These are phyloP conservation scores for Eupsittula cactorum DNA, from an alignment of 2,113 vertebrate genomes.

Conservation along the genomic window DNA sequence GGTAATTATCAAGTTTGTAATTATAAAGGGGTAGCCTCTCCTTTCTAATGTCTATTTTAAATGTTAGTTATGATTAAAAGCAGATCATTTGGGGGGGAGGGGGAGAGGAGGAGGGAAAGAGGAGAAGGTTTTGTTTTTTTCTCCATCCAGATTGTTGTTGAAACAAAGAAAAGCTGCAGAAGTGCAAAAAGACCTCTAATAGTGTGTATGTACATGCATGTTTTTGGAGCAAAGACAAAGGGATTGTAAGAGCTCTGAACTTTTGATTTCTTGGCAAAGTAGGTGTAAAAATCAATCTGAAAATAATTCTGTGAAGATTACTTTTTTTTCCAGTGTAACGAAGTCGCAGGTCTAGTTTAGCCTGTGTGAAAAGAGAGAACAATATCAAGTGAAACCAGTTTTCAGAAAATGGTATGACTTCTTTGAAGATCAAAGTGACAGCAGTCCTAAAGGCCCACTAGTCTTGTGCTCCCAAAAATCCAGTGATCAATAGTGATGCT, in stretches of 20 bases:
- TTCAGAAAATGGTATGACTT: not conserved
- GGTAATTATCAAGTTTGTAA: slow-evolving; percentile 71
- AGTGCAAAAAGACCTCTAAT: not conserved
- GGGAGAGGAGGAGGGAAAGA: not conserved
- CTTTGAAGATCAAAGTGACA: not conserved
- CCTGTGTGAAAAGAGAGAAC: not conserved
- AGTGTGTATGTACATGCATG: accelerated
- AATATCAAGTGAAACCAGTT: not conserved
- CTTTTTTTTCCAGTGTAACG: not conserved
- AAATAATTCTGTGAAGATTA: not conserved
- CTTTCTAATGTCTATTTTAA: slow-evolving; percentile 68
- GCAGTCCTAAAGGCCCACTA: not conserved
- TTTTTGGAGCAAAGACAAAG: not conserved
- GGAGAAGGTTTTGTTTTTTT: not conserved
- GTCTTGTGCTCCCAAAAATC: not conserved
- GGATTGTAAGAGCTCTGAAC: not conserved
- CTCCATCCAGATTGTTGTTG: not conserved
- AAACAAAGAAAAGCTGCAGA: slow-evolving; percentile 24
- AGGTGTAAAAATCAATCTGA: not conserved
- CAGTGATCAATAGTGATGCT: accelerated
- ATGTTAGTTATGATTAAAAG: slow-evolving; percentile 68
- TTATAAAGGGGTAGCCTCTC: slow-evolving; percentile 62
- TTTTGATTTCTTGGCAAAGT: not conserved
- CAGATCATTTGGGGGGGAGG: not conserved
- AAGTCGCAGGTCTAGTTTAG: not conserved